Conservation (phyloP, 2,113 vertebrate genomes). For the Gavia stellata region DNA sequence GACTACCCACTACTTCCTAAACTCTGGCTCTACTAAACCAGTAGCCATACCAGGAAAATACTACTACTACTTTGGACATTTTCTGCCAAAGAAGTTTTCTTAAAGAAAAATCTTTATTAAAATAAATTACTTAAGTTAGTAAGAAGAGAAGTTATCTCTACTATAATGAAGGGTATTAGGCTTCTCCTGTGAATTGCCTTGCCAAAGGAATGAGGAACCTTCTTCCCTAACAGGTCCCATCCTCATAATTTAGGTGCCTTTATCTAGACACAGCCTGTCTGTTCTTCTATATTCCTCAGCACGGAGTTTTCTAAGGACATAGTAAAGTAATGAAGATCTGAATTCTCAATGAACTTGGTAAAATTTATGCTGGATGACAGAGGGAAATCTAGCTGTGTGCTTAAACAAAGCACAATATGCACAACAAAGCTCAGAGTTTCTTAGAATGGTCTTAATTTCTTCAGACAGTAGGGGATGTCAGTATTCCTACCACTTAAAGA, state of each 20-base stretch:
- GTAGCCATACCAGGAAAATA: background rate
- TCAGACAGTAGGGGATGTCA: background rate
- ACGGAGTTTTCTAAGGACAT: background rate
- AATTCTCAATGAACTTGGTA: background rate
- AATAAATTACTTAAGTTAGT: background rate
- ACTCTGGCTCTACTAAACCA: background rate
- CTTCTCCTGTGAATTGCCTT: background rate
- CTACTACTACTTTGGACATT: too few species aligned
- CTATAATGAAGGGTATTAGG: background rate
- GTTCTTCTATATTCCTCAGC: background rate
- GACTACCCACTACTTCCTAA: background rate
- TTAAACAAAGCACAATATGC: background rate
- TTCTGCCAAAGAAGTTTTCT: background rate
- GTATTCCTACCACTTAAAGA: background rate
- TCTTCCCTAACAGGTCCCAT: background rate
- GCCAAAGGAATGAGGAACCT: background rate
- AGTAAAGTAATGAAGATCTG: background rate
- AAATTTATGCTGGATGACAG: background rate
- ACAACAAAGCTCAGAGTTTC: background rate
- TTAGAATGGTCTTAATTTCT: background rate
- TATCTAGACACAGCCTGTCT: background rate
- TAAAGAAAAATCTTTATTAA: background rate
- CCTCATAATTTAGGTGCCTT: background rate
- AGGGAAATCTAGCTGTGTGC: background rate
- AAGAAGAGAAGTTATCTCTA: background rate